phyloP scores from a whole-genome alignment of 1,140 invertebrate genomes.

The Zaprionus inermis region DNA sequence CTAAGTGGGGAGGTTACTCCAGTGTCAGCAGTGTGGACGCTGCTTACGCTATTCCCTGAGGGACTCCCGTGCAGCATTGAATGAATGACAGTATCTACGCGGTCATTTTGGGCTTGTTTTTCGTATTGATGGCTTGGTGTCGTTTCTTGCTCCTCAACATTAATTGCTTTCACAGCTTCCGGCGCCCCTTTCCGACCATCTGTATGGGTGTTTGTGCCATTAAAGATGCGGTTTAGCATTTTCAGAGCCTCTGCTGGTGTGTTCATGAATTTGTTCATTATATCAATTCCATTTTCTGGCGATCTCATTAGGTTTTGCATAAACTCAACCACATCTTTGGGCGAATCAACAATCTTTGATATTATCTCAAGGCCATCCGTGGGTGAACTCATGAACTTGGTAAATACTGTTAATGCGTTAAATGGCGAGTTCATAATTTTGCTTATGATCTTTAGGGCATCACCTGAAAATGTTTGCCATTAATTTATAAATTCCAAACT shows the following conservation, averaged over 20 bases:
- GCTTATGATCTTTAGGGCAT: slow-evolving; percentile 82
- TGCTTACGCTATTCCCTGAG: slow-evolving; percentile 25
- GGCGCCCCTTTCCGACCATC: slow-evolving; percentile 37
- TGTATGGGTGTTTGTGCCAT: slow-evolving; percentile 55
- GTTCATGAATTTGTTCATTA: slow-evolving; percentile 84
- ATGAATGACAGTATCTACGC: slow-evolving; percentile 68
- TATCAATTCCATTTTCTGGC: slow-evolving; percentile 80
- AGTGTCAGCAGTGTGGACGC: slow-evolving; percentile 33
- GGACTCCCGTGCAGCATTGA: slow-evolving; percentile 59
- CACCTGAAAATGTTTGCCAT: slow-evolving; percentile 54
- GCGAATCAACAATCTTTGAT: slow-evolving; percentile 82
- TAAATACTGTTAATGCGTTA: slow-evolving; percentile 83
- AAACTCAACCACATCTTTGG: slow-evolving; percentile 80
- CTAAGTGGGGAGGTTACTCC: slow-evolving; percentile 41
- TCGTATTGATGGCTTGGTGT: slow-evolving; percentile 10
- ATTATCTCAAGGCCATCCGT: slow-evolving; percentile 83
- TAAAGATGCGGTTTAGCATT: slow-evolving; percentile 81
- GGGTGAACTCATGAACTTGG: slow-evolving; percentile 83
- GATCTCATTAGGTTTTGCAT: slow-evolving; percentile 82
- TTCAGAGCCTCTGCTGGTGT: slow-evolving; percentile 79
- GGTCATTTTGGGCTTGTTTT: slow-evolving; percentile 28
- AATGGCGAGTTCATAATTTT: slow-evolving; percentile 84
- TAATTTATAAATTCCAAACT: neutral
- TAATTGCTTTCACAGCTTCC: neutral
- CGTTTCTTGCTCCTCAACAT: slow-evolving; percentile 28